Percentiles rank a stretch among this genome's conserved stretches.
These are phyloP conservation scores for Decapterus maruadsi DNA, from an alignment of 2,797 vertebrate species.

Conservation along the genomic window DNA sequence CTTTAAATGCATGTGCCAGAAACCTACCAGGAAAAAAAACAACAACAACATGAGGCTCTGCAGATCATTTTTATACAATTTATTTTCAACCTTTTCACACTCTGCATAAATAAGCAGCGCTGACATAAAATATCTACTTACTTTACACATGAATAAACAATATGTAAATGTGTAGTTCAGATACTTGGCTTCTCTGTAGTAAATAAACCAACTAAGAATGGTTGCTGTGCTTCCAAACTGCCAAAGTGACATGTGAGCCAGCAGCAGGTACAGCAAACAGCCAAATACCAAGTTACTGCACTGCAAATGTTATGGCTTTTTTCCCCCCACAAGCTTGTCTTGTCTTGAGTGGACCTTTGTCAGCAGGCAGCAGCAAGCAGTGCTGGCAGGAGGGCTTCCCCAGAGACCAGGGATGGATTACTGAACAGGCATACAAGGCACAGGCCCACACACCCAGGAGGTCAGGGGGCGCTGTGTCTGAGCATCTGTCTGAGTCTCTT, in stretches of 20 bases:
- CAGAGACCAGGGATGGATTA: background rate
- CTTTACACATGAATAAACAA: background rate
- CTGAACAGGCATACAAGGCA: background rate
- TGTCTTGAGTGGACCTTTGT: background rate
- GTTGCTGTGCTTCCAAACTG: conserved; percentile 6
- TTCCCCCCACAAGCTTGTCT: background rate
- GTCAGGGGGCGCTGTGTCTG: background rate
- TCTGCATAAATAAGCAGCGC: background rate
- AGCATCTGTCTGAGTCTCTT: background rate
- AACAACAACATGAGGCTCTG: background rate
- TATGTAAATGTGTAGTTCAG: background rate
- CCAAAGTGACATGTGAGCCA: background rate
- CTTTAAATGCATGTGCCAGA: background rate
- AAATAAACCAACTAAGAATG: background rate
- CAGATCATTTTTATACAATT: background rate
- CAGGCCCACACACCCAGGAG: background rate
- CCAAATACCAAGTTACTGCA: background rate
- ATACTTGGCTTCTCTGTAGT: background rate
- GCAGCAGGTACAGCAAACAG: background rate
- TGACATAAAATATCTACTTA: conserved; percentile 1
- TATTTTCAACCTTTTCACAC: background rate
- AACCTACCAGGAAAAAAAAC: background rate
- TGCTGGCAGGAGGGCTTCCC: background rate
- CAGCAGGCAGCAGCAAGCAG: background rate
- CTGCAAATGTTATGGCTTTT: background rate